Conservation (phyloP, 2,888 invertebrate genomes). For the Drosophila fulvimacula region DNA sequence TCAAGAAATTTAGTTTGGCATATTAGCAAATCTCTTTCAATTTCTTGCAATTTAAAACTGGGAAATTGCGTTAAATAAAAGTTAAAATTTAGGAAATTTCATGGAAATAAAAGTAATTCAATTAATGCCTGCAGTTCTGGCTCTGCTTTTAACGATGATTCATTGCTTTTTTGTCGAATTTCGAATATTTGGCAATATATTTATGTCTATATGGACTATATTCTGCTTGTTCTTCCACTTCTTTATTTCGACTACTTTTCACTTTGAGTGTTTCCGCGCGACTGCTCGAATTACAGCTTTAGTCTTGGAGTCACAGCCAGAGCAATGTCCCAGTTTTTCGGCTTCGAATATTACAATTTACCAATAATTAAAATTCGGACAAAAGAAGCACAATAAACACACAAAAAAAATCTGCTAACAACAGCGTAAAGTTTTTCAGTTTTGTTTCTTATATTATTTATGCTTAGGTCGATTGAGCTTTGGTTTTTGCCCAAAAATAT, state of each 20-base stretch:
- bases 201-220: constrained; percentile 1
- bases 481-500: constrained; percentile 44
- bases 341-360: constrained; percentile 55
- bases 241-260: background rate
- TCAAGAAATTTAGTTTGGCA: no score
- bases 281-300: constrained; percentile 49
- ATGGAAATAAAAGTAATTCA: background rate
- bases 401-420: constrained; percentile 46
- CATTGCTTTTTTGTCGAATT: constrained; percentile 22
- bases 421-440: constrained; percentile 46
- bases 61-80: background rate
- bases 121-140: background rate
- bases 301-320: constrained; percentile 18
- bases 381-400: constrained; percentile 43
- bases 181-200: constrained; percentile 26
- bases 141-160: constrained; percentile 30
- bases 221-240: background rate
- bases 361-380: constrained; percentile 68
- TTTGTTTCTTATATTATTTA: constrained; percentile 33
- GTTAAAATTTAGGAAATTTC: background rate
- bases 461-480: constrained; percentile 38
- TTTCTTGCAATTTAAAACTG: no score
- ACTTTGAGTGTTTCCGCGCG: constrained; percentile 4
- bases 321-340: constrained; percentile 63
- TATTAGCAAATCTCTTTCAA: no score